Base-by-base conservation (phyloP, 1,140 invertebrate genomes). In the Augochlora pura region DNA sequence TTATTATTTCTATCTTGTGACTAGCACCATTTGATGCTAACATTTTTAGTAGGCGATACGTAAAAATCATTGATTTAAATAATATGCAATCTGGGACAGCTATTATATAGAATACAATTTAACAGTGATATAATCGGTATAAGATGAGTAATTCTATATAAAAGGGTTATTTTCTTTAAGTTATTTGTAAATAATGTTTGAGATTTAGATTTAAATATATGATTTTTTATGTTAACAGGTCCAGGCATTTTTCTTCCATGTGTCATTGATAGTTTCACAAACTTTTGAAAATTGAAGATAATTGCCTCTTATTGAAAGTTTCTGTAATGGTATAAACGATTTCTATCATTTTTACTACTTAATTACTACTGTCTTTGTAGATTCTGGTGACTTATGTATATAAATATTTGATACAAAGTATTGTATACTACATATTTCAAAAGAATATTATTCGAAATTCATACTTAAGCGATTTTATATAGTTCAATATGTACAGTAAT, bases 181-280 rank as follows among this genome's bases (percentile, higher is more conserved):
- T 71, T 67, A 75, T 75, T 57, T 57, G 64, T 75, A 75, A 75
- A 75, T 67, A 67, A n/a, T 27, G 39, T n/a, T 67, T 67, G 6
- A 59, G n/a, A 46, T 39, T 27, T 42, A 69, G 25, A 68, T 52
- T 46, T 66, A 66, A 25, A 57, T 69, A 62, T 9, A 46, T 25
- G 12, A 25, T 76, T 46, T 57, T 21, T 66, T 66, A 46, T 46
- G 46, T 25, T 76, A 59, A 59, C 49, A 76, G 25, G 23, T 46
- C 68, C 25, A 46, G n/a, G 39, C 32, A 75, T 32, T 27, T 59
- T 67, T 46, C 16, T 76, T 67, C 7, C 23, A 52, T 23, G 14
- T 54, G 18, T 46, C 8, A 59, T 16, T 9, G n/a, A 16, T 71
- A 60, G 7, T 62, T 32, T 67, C 16, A 59, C n/a, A 25, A 25